Conservation (phyloP, 2,888 invertebrate species). For the Mesoligia furuncula region DNA sequence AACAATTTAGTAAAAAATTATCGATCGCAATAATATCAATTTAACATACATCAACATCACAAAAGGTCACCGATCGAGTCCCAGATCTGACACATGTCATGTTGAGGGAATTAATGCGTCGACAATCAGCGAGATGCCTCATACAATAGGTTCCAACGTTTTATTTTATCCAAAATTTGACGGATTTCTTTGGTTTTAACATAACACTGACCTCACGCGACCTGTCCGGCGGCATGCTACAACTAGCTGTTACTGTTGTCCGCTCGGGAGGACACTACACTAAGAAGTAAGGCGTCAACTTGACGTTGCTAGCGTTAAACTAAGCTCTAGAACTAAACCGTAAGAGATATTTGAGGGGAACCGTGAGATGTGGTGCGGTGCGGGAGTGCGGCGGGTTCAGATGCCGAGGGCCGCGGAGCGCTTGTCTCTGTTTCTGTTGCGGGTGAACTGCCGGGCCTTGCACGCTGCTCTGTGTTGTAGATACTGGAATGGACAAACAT, state of each 20-base stretch:
- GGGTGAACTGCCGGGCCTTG: constrained; percentile 96
- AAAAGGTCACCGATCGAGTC: no score
- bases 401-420: constrained; percentile 4
- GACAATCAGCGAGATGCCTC: constrained; percentile 37
- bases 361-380: constrained; percentile 20
- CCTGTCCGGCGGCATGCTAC: constrained; percentile 21
- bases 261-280: constrained; percentile 13
- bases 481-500: constrained; percentile 91
- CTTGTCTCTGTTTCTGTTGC: constrained; percentile 94
- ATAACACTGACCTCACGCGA: constrained; percentile 56
- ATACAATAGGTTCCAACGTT: constrained; percentile 65
- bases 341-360: constrained; percentile 48
- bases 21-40: no score
- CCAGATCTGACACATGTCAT: no score
- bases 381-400: background rate
- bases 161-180: constrained; percentile 62
- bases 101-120: background rate
- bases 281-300: constrained; percentile 44
- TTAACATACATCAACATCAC: no score
- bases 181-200: constrained; percentile 74
- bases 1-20: no score
- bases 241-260: constrained; percentile 9
- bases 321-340: constrained; percentile 59
- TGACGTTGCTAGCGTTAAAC: constrained; percentile 70
- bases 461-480: constrained; percentile 96